Base-by-base conservation (phyloP, 2,797 vertebrate species). In the Cyclura pinguis region DNA sequence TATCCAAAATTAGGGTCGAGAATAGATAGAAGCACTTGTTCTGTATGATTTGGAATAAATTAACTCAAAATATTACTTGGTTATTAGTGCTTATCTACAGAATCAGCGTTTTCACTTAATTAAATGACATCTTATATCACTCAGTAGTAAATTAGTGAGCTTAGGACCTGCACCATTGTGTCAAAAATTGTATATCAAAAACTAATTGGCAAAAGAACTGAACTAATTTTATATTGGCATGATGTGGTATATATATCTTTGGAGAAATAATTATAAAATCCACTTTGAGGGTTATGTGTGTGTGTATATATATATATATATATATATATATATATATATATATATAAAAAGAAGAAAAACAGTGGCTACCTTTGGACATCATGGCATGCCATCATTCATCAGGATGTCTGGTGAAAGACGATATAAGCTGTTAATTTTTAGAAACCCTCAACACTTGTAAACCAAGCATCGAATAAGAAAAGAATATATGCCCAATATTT, bases 111-210 rank as follows among this genome's bases (percentile, higher is more conserved):
- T 83, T 7, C 47, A 88, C 18, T 91, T 22, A 52, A 77, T 85
- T 52, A 82, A 92, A 20, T 88, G 47, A 57, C 35, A 18, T 13
- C 81, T 13, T 91, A 22, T 86, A 88, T 32, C 5, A 86, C 73
- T 0, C 52, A 92, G 10, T 88, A 82, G 38, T 87, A 35, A 3
- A 89, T 91, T 84, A 62, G 57, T 42, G n/a, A 18, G 89, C 52
- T 85, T 90, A 35, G 20, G 13, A 72, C 87, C 73, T 72, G 82
- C 86, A 89, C 86, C 74, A 73, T 77, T 55, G 35, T 74, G 24
- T 77, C 55, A 92, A 95, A 93, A 72, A 91, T 42, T 38, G 12
- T 7, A 90, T 91, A 87, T 78, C 29, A 80, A 35, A 84, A 90
- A 90, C 73, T 7, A 42, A 93, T 90, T 62, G 59, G 59, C 20